Evolutionary conservation across 2,797 vertebrate genomes (phyloP).

Genomic region (Coluber constrictor): DNA sequence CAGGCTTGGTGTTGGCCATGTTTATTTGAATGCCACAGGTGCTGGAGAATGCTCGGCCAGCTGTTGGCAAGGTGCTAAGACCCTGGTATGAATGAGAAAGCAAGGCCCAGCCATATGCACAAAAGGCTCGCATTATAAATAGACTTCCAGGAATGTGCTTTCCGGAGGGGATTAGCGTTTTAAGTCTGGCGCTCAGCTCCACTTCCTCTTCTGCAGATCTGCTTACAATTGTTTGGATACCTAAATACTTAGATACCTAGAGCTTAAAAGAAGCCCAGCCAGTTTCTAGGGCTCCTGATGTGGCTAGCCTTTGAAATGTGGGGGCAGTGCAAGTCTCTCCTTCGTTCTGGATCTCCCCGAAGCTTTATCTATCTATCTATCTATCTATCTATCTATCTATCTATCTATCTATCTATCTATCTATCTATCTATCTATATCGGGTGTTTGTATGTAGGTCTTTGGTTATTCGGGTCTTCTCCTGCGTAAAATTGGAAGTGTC

Average conservation of each 20-base stretch:
- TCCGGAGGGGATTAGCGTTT: slow-evolving; percentile 11
- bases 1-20: not conserved
- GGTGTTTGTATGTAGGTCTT: too few species aligned
- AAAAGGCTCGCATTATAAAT: slow-evolving; percentile 16
- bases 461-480: too few species aligned
- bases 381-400: too few species aligned
- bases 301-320: not conserved
- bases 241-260: not conserved
- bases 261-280: not conserved
- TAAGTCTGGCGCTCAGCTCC: not conserved
- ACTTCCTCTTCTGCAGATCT: not conserved
- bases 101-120: not conserved
- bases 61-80: slow-evolving; percentile 8
- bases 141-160: slow-evolving; percentile 1
- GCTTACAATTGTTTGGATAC: not conserved
- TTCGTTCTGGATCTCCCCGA: not conserved
- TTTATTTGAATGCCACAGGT: slow-evolving; percentile 6
- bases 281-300: not conserved
- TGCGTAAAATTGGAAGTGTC: too few species aligned
- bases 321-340: not conserved
- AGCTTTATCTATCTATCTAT: too few species aligned
- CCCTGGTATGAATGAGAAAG: not conserved
- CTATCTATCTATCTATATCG: too few species aligned
- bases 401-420: too few species aligned
- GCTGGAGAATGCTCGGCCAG: not conserved